Base-by-base conservation (phyloP, 2,113 vertebrate genomes). In the Ciconia maguari region DNA sequence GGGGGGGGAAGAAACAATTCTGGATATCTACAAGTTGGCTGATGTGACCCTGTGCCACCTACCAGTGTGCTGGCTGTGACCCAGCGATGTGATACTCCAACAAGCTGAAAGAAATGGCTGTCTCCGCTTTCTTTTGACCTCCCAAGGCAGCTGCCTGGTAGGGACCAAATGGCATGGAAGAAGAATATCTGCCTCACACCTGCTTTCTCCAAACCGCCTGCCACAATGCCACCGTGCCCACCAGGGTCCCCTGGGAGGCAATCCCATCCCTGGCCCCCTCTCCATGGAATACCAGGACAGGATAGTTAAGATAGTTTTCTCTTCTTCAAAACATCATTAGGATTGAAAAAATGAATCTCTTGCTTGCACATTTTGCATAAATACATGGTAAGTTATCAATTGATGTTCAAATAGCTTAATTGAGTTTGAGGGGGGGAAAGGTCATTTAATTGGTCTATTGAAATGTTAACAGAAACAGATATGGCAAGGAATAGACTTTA, bases 391-490 rank as follows among this genome's bases (percentile, higher is more conserved):
- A 98, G 98, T 98, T 97, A 98, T 98, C 98, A 98, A 98, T 98
- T 98, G 98, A 98, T 98, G 95, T 97, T 98, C 97, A 96, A 96
- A 98, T 97, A 96, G 98, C 98, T 98, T 99, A 98, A 99, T 98
- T 99, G 98, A 98, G 98, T 99, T 98, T 98, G 96, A 96, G 96
- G 75, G 95, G 97, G 98, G 98, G 80, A 98, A 97, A 98, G 98
- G 98, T 99, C 99, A 98, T 99, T 99, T 99, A 99, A 99, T 99
- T 98, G 98, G 97, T 97, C 97, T 98, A 99, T 99, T 99, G 98
- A 99, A 98, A 99, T 99, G 99, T 98, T 99, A 99, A 99, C 99
- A 98, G 98, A 97, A 98, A 98, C 98, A 99, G 98, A 98, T 98
- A 98, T 98, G 97, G 98, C 98, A 96, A 88, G 99, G 98, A 99